A percentile compares a stretch with the other conserved stretches of the same genome.
phyloP scores from a whole-genome alignment of 1,140 invertebrate genomes.

The Metopolophium dirhodum region DNA sequence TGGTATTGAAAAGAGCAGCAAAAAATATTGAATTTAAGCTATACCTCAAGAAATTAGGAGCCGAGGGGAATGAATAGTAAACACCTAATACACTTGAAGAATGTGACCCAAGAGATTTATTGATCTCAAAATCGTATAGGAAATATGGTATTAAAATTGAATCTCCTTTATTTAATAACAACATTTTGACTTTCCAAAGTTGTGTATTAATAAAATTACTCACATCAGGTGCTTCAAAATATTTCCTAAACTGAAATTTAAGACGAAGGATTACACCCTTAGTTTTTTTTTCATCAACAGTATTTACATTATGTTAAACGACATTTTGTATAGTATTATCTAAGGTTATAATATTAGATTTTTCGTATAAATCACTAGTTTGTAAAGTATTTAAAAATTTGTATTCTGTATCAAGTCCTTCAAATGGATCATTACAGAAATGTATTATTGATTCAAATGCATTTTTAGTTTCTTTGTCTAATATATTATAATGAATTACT shows the following conservation, averaged over 20 bases:
- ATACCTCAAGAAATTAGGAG: too few species aligned
- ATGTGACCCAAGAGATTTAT: too few species aligned
- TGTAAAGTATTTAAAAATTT: conserved; percentile 7
- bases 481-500: too few species aligned
- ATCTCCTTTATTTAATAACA: too few species aligned
- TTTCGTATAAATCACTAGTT: not conserved
- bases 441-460: not conserved
- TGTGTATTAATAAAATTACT: too few species aligned
- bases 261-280: conserved; percentile 7
- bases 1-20: too few species aligned
- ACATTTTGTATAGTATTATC: conserved; percentile 2
- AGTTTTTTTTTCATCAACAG: conserved; percentile 18
- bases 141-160: too few species aligned
- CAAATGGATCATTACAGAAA: conserved; percentile 16
- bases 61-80: too few species aligned
- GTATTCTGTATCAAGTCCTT: not conserved
- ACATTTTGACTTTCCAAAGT: too few species aligned
- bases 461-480: not conserved
- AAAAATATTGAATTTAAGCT: too few species aligned
- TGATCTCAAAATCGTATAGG: too few species aligned
- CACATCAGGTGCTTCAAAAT: not conserved
- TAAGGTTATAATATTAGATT: not conserved
- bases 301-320: not conserved
- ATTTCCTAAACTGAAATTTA: conserved; percentile 21
- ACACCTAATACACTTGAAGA: too few species aligned